These are phyloP conservation scores for Punctoribates punctum DNA, from an alignment of 2,888 invertebrate species.

Conservation along the genomic window DNA sequence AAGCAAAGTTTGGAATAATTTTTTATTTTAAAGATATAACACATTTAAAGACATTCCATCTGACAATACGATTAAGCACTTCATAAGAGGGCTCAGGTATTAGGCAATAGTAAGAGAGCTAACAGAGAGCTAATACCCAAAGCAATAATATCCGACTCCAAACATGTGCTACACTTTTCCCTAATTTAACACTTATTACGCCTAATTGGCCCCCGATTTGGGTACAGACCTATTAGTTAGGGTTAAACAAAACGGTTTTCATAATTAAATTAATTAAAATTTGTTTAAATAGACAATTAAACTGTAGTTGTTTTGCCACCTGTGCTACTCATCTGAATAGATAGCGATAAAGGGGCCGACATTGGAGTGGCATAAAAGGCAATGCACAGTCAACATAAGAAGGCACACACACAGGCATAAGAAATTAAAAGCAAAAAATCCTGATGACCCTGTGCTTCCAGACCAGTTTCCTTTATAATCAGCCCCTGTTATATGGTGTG, in stretches of 20 bases:
- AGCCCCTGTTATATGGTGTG: not conserved
- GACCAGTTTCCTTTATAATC: slow-evolving; percentile 4
- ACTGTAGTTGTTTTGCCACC: slow-evolving; percentile 29
- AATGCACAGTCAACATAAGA: not conserved
- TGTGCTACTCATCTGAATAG: slow-evolving; percentile 25
- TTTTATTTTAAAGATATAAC: not conserved
- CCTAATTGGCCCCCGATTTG: slow-evolving; percentile 1
- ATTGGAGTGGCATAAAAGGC: not conserved
- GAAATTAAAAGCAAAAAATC: not conserved
- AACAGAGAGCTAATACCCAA: not conserved
- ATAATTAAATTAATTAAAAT: slow-evolving; percentile 11
- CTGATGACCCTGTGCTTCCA: slow-evolving; percentile 31
- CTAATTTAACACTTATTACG: slow-evolving; percentile 12
- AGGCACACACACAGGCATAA: not conserved
- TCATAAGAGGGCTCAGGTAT: slow-evolving; percentile 9
- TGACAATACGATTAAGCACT: slow-evolving; percentile 32
- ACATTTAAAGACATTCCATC: not conserved
- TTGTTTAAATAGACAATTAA: slow-evolving; percentile 25
- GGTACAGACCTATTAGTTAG: not conserved
- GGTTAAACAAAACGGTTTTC: not conserved
- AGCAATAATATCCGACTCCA: not conserved
- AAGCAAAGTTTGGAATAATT: not conserved
- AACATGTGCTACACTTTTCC: slow-evolving; percentile 33
- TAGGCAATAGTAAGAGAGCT: not conserved
- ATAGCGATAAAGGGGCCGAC: not conserved